phyloP scores from a whole-genome alignment of 2,888 invertebrate species.

The Alloscopus bannaensis region DNA sequence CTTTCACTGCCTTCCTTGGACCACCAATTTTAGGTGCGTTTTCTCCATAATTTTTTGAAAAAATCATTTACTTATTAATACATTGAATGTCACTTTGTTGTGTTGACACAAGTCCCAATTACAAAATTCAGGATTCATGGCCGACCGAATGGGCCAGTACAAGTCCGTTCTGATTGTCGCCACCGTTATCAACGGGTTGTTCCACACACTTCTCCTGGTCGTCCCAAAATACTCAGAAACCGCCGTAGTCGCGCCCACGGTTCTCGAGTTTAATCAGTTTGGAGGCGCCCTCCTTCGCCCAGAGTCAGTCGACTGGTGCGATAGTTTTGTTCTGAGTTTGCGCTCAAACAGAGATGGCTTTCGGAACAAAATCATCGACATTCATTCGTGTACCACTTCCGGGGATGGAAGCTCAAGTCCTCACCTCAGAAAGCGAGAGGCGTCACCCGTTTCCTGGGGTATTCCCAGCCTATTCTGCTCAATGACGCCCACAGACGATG shows the following conservation, averaged over 20 bases:
- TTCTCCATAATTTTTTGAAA: too few species aligned
- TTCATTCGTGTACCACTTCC: slow-evolving; percentile 17
- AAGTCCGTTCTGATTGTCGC: slow-evolving; percentile 88
- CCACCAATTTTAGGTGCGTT: slow-evolving; percentile 86
- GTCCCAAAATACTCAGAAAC: slow-evolving; percentile 86
- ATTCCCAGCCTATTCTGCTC: neutral
- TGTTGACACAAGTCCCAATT: too few species aligned
- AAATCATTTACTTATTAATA: too few species aligned
- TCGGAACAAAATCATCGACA: slow-evolving; percentile 22
- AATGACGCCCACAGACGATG: neutral
- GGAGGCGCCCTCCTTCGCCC: slow-evolving; percentile 12
- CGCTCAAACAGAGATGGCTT: neutral
- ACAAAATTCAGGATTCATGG: slow-evolving; percentile 81
- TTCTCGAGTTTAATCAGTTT: slow-evolving; percentile 75
- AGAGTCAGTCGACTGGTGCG: neutral
- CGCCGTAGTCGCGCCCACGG: slow-evolving; percentile 84
- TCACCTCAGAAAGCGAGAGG: neutral
- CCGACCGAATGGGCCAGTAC: slow-evolving; percentile 91
- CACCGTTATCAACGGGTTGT: slow-evolving; percentile 84
- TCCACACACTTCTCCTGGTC: slow-evolving; percentile 86
- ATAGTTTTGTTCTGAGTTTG: slow-evolving; percentile 2
- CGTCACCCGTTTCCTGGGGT: neutral
- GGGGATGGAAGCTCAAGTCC: neutral
- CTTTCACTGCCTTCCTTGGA: slow-evolving; percentile 89
- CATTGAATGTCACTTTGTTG: too few species aligned